Conservation (phyloP, 2,797 vertebrate genomes). For the Danionella dracula region DNA sequence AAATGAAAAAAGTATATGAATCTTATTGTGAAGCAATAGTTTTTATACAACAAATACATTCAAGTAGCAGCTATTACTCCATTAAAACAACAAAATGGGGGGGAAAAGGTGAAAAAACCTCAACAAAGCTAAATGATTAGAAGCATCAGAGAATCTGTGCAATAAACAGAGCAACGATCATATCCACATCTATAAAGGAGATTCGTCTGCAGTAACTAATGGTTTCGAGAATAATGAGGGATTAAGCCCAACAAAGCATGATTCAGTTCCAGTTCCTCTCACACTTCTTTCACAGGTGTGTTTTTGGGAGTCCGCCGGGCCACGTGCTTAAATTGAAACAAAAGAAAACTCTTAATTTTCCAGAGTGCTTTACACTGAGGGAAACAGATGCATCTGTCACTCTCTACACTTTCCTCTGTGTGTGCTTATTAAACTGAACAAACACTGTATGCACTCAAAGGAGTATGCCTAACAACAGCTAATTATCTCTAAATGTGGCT, state of each 20-base stretch:
- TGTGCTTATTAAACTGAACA: background rate
- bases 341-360: constrained; percentile 5
- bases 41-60: too few relatives aligned
- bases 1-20: too few relatives aligned
- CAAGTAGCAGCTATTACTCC: too few relatives aligned
- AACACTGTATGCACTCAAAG: background rate
- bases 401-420: background rate
- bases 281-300: constrained; percentile 8
- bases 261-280: background rate
- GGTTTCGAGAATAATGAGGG: too few relatives aligned
- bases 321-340: constrained; percentile 25
- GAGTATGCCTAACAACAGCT: background rate
- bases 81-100: too few relatives aligned
- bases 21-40: too few relatives aligned
- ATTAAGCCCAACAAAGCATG: background rate
- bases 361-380: background rate
- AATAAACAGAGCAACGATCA: too few relatives aligned
- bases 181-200: too few relatives aligned
- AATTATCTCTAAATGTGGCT: background rate
- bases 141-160: too few relatives aligned
- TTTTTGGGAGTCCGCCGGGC: background rate
- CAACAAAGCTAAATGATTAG: too few relatives aligned
- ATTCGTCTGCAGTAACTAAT: too few relatives aligned
- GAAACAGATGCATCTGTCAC: constrained; percentile 14
- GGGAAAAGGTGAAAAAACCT: too few relatives aligned